Conservation (phyloP, 2,113 vertebrate species). For the Varanus salvator region DNA sequence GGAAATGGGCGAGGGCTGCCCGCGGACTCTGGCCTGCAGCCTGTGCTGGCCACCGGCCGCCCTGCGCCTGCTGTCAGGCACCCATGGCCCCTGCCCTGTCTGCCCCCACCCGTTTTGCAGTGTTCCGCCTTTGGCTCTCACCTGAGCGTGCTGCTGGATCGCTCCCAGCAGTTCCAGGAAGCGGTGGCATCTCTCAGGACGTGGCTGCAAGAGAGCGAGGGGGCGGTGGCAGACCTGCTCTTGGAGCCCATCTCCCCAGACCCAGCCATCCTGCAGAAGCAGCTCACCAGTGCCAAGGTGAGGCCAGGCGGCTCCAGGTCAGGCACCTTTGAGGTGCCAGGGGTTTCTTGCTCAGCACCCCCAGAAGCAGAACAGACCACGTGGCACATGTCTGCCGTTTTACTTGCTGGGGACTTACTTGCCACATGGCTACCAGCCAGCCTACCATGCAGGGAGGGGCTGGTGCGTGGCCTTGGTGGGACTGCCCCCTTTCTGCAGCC, state of each 20-base stretch:
- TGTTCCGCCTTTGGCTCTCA: conserved; percentile 87
- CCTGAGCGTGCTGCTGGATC: conserved; percentile 84
- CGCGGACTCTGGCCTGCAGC: neutral
- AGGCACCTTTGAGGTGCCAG: no score
- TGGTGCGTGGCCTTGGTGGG: neutral
- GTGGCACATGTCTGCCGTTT: neutral
- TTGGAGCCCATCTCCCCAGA: conserved; percentile 83
- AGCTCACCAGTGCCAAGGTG: conserved; percentile 89
- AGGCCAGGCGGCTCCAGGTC: neutral
- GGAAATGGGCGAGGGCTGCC: neutral
- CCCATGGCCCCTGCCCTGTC: neutral
- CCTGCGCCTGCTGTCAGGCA: no score
- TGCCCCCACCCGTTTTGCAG: conserved; percentile 67
- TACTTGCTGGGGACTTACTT: neutral
- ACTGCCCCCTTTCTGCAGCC: neutral
- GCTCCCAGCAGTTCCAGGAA: conserved; percentile 93
- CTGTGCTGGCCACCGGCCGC: neutral
- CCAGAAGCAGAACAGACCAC: neutral
- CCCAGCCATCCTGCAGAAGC: conserved; percentile 82
- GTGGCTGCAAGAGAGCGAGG: conserved; percentile 88
- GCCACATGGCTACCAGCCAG: no score
- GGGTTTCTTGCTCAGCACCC: no score
- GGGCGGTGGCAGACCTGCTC: conserved; percentile 79
- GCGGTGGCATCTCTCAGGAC: conserved; percentile 82
- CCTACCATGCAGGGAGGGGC: no score